A percentile compares a stretch with the other conserved stretches of the same genome.
phyloP scores from a whole-genome alignment of 2,113 vertebrate genomes.

The Raphicerus campestris region DNA sequence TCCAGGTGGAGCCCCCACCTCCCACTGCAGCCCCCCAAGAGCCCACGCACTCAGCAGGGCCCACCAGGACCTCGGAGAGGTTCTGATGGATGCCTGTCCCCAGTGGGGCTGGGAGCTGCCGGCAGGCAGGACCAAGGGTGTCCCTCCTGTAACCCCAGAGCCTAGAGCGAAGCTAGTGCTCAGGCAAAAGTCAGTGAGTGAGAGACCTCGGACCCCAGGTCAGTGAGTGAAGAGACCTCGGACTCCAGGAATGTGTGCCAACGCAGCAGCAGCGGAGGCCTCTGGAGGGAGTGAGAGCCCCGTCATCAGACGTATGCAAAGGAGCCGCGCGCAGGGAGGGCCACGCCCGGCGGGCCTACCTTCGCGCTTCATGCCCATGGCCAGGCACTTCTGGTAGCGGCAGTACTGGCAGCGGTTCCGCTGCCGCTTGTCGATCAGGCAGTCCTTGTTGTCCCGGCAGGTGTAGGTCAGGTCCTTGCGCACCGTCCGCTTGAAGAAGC shows the following conservation, averaged over 20 bases:
- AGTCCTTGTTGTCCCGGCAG: conserved; percentile 98
- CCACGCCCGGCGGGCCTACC: conserved; percentile 78
- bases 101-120: fast-evolving
- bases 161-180: neutral
- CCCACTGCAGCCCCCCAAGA: fast-evolving
- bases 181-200: fast-evolving
- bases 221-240: too few species aligned
- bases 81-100: fast-evolving
- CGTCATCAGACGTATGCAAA: fast-evolving
- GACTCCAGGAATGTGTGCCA: neutral
- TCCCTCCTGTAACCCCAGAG: too few species aligned
- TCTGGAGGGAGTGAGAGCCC: neutral
- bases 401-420: conserved; percentile 99
- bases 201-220: fast-evolving
- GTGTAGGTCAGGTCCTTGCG: conserved; percentile 98
- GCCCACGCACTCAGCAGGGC: fast-evolving
- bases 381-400: conserved; percentile 99
- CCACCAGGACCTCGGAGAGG: fast-evolving
- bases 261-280: neutral
- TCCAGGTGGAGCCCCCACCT: fast-evolving
- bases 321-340: neutral
- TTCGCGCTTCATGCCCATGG: conserved; percentile 99
- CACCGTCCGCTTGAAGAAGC: conserved; percentile 98
- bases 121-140: fast-evolving
- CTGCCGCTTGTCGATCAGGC: conserved; percentile 97